These are phyloP conservation scores for Brachionus angularis DNA, from an alignment of 1,140 invertebrate genomes.

Conservation along the genomic window DNA sequence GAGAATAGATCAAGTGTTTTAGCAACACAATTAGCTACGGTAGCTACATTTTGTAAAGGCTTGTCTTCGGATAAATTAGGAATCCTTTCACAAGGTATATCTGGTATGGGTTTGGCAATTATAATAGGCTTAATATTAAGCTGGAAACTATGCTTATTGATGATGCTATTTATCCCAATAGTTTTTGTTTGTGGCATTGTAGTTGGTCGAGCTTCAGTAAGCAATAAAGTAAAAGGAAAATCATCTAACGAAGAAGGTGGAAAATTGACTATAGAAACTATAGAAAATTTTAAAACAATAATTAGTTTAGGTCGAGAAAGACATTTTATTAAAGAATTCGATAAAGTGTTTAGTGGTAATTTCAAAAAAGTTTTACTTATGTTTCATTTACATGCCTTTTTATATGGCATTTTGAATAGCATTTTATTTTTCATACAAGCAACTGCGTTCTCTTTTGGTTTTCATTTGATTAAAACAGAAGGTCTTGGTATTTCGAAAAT, in stretches of 20 bases:
- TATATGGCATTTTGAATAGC: constrained; percentile 10
- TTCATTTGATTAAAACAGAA: neutral
- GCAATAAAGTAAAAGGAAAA: neutral
- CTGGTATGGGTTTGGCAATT: constrained; percentile 63
- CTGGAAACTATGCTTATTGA: constrained; percentile 76
- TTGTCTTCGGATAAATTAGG: constrained; percentile 61
- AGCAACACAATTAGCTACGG: constrained; percentile 60
- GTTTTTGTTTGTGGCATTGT: constrained; percentile 59
- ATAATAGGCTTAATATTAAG: constrained; percentile 71
- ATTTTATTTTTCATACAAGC: constrained; percentile 28
- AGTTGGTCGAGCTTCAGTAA: neutral
- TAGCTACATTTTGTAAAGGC: constrained; percentile 60
- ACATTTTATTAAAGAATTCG: constrained; percentile 17
- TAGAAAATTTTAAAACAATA: constrained; percentile 33
- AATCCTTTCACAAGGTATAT: constrained; percentile 57
- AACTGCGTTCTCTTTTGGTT: neutral
- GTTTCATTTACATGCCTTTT: constrained; percentile 10
- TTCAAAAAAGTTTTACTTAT: constrained; percentile 22
- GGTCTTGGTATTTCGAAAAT: neutral
- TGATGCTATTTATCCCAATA: constrained; percentile 69
- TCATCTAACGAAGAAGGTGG: constrained; percentile 3
- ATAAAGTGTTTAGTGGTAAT: neutral
- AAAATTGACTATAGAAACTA: constrained; percentile 9
- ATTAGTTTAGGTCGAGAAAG: neutral
- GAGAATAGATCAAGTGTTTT: constrained; percentile 60